phyloP scores from a whole-genome alignment of 2,888 invertebrate genomes.

The Drosophila melanosoma region DNA sequence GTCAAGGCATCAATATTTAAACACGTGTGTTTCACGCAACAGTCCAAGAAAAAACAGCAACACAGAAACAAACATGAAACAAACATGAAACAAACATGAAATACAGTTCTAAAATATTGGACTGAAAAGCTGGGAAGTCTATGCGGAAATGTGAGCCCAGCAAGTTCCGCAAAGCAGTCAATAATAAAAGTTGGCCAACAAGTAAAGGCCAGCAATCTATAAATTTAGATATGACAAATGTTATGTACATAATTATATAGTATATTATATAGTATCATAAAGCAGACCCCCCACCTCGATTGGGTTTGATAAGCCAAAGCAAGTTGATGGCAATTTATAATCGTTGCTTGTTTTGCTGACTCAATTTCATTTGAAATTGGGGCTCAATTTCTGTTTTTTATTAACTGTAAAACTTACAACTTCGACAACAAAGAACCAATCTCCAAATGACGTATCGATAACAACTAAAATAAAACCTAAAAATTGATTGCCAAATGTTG shows the following conservation, averaged over 20 bases:
- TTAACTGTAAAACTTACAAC: constrained; percentile 16
- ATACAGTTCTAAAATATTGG: too few relatives aligned
- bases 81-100: not conserved
- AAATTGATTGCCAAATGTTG: constrained; percentile 59
- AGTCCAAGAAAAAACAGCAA: constrained; percentile 8
- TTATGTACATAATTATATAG: not conserved
- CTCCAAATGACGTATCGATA: constrained; percentile 55
- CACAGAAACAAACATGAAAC: constrained; percentile 31
- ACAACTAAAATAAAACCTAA: constrained; percentile 14
- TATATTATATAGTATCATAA: not conserved
- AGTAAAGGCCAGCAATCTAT: constrained; percentile 14
- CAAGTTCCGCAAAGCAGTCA: constrained; percentile 19
- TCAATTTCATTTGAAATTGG: constrained; percentile 27
- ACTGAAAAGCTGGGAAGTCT: not conserved
- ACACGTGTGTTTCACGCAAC: constrained; percentile 73
- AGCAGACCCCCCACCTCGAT: not conserved
- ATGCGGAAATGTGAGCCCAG: constrained; percentile 30
- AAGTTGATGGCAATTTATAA: constrained; percentile 31
- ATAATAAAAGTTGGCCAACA: constrained; percentile 13
- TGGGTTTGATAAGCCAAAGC: constrained; percentile 18
- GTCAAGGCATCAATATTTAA: constrained; percentile 77
- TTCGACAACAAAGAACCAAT: constrained; percentile 16
- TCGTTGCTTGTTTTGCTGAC: constrained; percentile 20
- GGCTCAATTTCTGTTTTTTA: not conserved
- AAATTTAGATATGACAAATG: constrained; percentile 1